Conservation (phyloP, 2,113 vertebrate genomes). For the Spea multiplicata region DNA sequence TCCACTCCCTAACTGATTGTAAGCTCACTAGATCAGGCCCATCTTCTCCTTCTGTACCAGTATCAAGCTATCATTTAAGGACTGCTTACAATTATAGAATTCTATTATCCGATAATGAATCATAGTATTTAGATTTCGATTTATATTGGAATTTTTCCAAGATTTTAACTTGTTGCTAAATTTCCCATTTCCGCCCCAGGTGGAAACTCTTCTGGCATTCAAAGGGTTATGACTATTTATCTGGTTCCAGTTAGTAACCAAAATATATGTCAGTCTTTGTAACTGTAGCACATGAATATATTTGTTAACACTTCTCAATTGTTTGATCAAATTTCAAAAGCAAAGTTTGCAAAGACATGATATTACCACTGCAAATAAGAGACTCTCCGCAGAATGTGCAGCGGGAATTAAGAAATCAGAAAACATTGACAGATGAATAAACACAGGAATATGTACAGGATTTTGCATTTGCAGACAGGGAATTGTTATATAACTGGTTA, state of each 20-base stretch:
- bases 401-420: conserved; percentile 43
- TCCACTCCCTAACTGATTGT: too few species aligned
- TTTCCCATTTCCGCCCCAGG: too few species aligned
- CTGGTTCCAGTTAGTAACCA: neutral
- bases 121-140: too few species aligned
- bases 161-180: too few species aligned
- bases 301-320: conserved; percentile 22
- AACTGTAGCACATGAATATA: conserved; percentile 35
- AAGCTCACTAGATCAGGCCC: too few species aligned
- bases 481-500: conserved; percentile 32
- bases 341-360: conserved; percentile 40
- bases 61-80: too few species aligned
- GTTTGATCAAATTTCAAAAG: conserved; percentile 38
- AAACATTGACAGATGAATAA: conserved; percentile 42
- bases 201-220: too few species aligned
- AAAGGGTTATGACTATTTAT: too few species aligned
- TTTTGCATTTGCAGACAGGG: conserved; percentile 34
- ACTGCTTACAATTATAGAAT: too few species aligned
- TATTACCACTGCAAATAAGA: conserved; percentile 35
- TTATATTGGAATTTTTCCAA: too few species aligned
- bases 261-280: neutral
- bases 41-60: too few species aligned
- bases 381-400: conserved; percentile 11
- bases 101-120: too few species aligned
- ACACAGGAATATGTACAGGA: conserved; percentile 38